Conservation (phyloP, 2,888 invertebrate species). For the Malacosoma neustria region DNA sequence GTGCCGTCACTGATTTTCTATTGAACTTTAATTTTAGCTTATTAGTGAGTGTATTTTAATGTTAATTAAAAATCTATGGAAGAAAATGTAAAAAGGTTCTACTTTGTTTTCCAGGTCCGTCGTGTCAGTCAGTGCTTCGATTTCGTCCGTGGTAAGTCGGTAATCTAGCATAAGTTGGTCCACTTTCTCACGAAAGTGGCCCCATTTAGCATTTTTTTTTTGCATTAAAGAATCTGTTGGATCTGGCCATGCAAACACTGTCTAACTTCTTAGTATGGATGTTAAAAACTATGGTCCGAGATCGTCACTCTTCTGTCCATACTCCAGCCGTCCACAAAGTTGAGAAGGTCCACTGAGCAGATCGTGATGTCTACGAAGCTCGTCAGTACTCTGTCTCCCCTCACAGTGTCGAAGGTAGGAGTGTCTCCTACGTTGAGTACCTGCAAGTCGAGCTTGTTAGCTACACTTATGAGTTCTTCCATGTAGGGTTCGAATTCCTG, state of each 20-base stretch:
- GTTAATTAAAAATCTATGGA: too few relatives aligned
- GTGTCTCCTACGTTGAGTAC: background rate
- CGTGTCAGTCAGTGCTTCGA: background rate
- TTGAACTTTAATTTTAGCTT: too few relatives aligned
- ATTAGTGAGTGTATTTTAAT: too few relatives aligned
- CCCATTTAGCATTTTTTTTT: background rate
- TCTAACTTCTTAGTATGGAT: background rate
- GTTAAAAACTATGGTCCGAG: background rate
- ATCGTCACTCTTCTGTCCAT: background rate
- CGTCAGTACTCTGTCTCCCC: background rate
- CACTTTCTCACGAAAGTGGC: background rate
- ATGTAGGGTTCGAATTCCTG: background rate
- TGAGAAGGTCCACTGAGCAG: background rate
- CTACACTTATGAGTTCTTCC: background rate
- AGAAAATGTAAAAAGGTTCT: background rate
- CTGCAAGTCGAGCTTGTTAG: background rate
- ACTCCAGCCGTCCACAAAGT: background rate
- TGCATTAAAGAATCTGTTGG: background rate
- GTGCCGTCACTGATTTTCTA: too few relatives aligned
- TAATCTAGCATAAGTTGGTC: background rate
- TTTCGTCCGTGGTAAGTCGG: background rate
- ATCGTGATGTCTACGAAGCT: background rate
- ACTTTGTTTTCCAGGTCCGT: background rate
- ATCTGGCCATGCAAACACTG: background rate
- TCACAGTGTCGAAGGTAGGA: background rate